Base-by-base conservation (phyloP, 2,888 invertebrate species). In the Nasonia oneida region DNA sequence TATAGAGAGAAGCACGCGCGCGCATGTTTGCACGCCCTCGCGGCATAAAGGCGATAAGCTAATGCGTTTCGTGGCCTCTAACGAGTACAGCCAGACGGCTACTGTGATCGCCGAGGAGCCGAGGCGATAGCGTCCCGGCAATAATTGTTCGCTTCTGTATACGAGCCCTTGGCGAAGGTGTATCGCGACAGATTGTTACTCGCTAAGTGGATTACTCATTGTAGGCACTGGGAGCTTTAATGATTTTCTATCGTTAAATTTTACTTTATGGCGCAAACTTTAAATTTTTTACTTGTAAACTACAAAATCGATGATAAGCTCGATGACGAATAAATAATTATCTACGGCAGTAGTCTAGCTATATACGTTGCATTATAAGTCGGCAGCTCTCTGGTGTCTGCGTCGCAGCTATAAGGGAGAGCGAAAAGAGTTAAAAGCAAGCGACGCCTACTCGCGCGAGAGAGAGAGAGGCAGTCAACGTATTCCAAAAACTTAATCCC, bases 21-120 rank as follows among this genome's bases (percentile, higher is more conserved):
- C 42, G 74, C 47, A 15, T 18, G 33, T 33, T 12, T n/a, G 50
- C 50, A 15, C 23, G 79, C 50, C 47, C 47, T n/a, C 50, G 87
- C 84, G 86, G 88, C 84, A 78, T 75, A 88, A 90, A 91, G 67
- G 90, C 89, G 92, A 91, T 92, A 92, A 92, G 92, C 92, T 92
- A 92, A 92, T 92, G 92, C 90, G 90, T 92, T 91, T 90, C 90
- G 91, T 90, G 91, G 90, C 90, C 64, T 91, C 90, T 92, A 91
- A 92, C 91, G 92, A 67, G 67, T 29, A 53, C 15, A 67, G 67
- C 67, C 29, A 23, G n/a, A n/a, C 33, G 67, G 23, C 29, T 33
- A 29, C 67, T 29, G 67, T 3, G 67, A 29, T 67, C 67, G 33
- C 2, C 33, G 33, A 67, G 57, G 23, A 61, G 57, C 15, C 33